Evolutionary conservation across 2,797 vertebrate species (phyloP), one percentile per base, ranked within the genome.

Genomic region (Octomys mimax): DNA sequence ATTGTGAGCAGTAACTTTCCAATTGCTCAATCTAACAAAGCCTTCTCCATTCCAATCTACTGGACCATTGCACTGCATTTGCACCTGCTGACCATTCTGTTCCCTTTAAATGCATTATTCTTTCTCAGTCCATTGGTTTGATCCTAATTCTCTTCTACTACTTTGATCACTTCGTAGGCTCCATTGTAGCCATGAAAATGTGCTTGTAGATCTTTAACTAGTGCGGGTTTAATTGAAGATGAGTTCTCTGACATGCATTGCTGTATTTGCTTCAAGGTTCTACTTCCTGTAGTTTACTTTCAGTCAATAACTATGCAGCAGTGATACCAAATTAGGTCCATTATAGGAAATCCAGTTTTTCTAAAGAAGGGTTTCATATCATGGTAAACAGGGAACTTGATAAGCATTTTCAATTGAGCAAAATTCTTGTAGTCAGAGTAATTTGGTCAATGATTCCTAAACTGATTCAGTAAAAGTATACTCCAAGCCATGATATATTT

Each of bases 391-490:
- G 12, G 10, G 8, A 68, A 39, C 33, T 79, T 13, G 3, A 46
- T 62, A 73, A 33, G 6, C 2, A 68, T 39, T 46, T 93, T 70
- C 18, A 88, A 90, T 61, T 36, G 39, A 61, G 16, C 21, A 81
- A 61, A 66, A 73, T 57, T 87, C 79, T 70, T 61, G 5, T 61
- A n/a, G 16, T 68, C 75, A 57, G 22, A 73, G 24, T 83, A 89
- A 91, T 75, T 73, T 89, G 12, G n/a, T n/a, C 54, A 70, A 52
- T 71, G 10, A 78, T 70, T 89, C 52, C 46, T 61, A 82, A 93
- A 95, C n/a, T 92, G 64, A 91, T 73, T 52, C 22, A 46, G 54
- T 26, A 21, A 79, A 61, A 24, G 61, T 59, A 6, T 59, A 13
- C 59, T 39, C 16, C 68, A 87, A 39, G 71, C 64, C 22, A 22